Conservation (phyloP, 2,888 invertebrate genomes). For the Dugesia japonica region DNA sequence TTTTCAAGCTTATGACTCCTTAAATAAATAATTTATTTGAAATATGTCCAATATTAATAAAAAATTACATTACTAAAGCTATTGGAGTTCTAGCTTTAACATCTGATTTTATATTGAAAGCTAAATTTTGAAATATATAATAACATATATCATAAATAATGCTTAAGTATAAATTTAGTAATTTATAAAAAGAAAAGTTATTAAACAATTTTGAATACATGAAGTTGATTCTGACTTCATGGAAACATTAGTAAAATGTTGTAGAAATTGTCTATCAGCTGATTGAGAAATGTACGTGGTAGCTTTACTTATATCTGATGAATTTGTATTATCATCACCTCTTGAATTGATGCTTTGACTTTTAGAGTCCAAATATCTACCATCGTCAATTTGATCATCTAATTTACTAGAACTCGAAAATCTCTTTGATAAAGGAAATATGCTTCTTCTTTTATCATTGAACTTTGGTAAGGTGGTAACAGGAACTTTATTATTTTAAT, state of each 20-base stretch:
- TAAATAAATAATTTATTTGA: background rate
- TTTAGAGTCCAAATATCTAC: too few species aligned
- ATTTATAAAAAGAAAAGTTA: too few species aligned
- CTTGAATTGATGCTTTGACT: background rate
- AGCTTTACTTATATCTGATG: background rate
- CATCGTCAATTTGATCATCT: background rate
- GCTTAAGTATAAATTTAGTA: too few species aligned
- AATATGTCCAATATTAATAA: too few species aligned
- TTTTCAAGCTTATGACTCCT: background rate
- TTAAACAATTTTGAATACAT: too few species aligned
- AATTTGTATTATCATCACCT: background rate
- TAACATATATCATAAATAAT: too few species aligned
- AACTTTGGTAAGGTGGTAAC: background rate
- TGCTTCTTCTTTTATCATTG: conserved; percentile 7
- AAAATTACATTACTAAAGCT: too few species aligned
- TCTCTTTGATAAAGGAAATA: background rate
- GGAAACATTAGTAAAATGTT: too few species aligned
- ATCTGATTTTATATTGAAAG: too few species aligned
- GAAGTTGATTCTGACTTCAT: too few species aligned
- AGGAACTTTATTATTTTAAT: background rate
- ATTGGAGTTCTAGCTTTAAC: too few species aligned
- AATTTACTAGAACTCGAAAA: background rate
- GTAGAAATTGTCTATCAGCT: background rate
- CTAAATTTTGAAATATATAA: too few species aligned
- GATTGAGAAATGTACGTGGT: background rate